A percentile compares a stretch with the other conserved stretches of the same genome.
phyloP scores from a whole-genome alignment of 53 echinoderm and acorn worm genomes.

The Zoroaster sp. region DNA sequence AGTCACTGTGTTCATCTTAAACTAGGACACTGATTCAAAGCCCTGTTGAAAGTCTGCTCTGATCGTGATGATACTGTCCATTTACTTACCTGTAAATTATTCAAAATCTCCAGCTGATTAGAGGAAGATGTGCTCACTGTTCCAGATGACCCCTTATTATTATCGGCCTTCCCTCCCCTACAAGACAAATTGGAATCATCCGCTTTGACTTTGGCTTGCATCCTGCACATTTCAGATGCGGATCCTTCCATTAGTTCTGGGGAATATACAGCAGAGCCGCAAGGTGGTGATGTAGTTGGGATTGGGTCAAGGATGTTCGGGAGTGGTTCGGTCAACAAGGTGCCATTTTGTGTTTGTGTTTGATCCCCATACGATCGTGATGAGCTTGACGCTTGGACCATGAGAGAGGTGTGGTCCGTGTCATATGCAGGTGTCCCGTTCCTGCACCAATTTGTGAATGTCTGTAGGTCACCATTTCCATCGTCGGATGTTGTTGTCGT shows the following conservation, averaged over 20 bases:
- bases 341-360: background rate
- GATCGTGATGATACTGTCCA: too few species aligned
- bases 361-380: background rate
- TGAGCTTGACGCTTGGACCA: conserved; percentile 27
- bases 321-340: background rate
- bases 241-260: background rate
- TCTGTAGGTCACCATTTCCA: background rate
- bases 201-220: background rate
- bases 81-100: conserved; percentile 23
- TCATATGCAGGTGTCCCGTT: background rate
- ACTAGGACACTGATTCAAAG: too few species aligned
- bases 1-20: too few species aligned
- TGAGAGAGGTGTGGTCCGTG: conserved; percentile 40
- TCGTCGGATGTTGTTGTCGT: conserved; percentile 23
- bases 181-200: background rate
- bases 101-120: conserved; percentile 5
- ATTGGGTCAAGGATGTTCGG: background rate
- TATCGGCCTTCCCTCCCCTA: background rate
- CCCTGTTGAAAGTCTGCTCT: too few species aligned
- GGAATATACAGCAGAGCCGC: background rate
- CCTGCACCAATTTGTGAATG: background rate
- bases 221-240: background rate
- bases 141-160: conserved; percentile 24
- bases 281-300: background rate
- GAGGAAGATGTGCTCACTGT: background rate